These are phyloP conservation scores for Euphonia xanthogaster DNA, from an alignment of 2,797 vertebrate species.

Conservation along the genomic window DNA sequence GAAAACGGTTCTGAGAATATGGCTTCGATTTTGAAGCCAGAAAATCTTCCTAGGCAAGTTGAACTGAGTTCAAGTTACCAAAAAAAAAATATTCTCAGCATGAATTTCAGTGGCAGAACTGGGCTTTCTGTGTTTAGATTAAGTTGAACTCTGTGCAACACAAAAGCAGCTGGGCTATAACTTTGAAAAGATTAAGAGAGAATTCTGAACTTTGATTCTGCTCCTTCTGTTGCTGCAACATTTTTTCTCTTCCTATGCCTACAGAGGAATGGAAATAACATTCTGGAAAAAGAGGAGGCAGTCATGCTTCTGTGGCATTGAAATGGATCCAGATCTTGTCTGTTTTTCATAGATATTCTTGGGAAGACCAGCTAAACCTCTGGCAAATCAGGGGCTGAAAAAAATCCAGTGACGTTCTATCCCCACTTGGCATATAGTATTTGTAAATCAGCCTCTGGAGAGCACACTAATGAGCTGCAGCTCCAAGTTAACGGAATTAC, in stretches of 20 bases:
- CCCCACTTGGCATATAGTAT: not conserved
- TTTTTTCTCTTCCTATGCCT: not conserved
- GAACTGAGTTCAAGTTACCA: not conserved
- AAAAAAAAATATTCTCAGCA: not conserved
- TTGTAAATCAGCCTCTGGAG: slow-evolving; percentile 9
- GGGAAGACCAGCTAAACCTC: slow-evolving; percentile 9
- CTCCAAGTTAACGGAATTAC: not conserved
- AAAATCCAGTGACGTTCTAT: not conserved
- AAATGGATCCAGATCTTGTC: slow-evolving; percentile 19
- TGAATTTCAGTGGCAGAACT: not conserved
- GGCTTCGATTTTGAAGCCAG: not conserved
- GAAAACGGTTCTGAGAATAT: not conserved
- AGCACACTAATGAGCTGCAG: slow-evolving; percentile 34
- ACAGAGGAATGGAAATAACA: not conserved
- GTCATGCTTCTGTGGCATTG: not conserved
- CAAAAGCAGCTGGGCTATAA: not conserved
- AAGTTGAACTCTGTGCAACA: not conserved
- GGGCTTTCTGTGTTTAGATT: not conserved
- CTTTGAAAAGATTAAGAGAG: not conserved
- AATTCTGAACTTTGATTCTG: slow-evolving; percentile 17
- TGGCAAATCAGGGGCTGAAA: slow-evolving; percentile 15
- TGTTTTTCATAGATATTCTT: slow-evolving; percentile 11
- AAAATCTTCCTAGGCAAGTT: not conserved
- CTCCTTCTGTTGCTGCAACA: not conserved
- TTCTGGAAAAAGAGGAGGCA: not conserved